Evolutionary conservation across 2,888 invertebrate species (phyloP), one percentile per base, ranked within the genome.

Genomic region (Polyploca ridens): DNA sequence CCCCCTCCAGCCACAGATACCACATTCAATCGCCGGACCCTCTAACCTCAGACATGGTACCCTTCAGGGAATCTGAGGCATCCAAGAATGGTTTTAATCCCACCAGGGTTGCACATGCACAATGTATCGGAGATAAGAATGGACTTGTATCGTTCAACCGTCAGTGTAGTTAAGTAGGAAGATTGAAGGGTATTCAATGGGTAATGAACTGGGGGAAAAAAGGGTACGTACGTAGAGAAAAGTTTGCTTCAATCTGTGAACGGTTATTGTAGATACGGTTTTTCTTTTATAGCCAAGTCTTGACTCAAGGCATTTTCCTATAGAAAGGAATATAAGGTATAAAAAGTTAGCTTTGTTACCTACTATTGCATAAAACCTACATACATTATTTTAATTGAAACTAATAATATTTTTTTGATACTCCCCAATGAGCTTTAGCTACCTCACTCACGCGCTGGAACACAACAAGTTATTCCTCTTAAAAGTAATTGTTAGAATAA

Each of bases 1-100:
- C 75, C 77, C 80, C 77, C 64, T 70, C 27, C 54, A 41, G 16
- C 85, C 84, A 69, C 89, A 85, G 65, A 79, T 82, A 89, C 91
- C 90, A 80, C 90, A 91, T 90, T 89, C 90, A 90, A 90, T 89
- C 88, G 86, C 70, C 65, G 62, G 77, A 76, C 77, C 72, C 73
- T 76, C 85, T 81, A 85, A 83, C 87, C 89, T 86, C 87, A 87
- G 85, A 78, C 76, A 72, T 74, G 73, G 73, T 74, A 81, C 83
- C 84, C 87, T 85, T 84, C 74, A 75, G 87, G 85, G 87, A 86
- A 85, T 86, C 77, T 81, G 67, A 68, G 76, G 77, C 75, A 82
- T 85, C 79, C 79, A 77, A 77, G 82, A 79, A 82, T 81, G 80
- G 81, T 84, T 88, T 90, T 86, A 90, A 90, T 90, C 83, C 83